A percentile compares a stretch with the other conserved stretches of the same genome.
These are phyloP conservation scores for Athripsodes cinereus DNA, from an alignment of 2,888 invertebrate genomes.

Conservation along the genomic window DNA sequence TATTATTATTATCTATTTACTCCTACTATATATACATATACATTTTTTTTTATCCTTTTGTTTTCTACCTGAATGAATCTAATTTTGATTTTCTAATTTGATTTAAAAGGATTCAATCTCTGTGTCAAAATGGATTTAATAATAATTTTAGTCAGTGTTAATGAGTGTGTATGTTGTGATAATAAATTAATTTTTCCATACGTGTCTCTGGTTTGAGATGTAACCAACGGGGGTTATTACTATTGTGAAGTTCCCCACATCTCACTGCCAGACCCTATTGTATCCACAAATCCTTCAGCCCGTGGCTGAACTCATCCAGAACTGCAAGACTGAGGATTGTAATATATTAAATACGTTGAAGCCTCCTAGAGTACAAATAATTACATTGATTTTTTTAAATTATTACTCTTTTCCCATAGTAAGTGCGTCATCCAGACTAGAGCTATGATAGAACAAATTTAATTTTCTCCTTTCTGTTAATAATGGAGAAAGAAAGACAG, in stretches of 20 bases:
- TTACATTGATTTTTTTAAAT: no score
- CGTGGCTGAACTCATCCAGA: conserved; percentile 17
- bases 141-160: conserved; percentile 24
- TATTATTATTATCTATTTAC: not conserved
- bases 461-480: no score
- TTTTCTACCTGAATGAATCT: no score
- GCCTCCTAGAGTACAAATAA: conserved; percentile 20
- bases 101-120: conserved; percentile 3
- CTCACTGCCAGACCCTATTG: no score
- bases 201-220: conserved; percentile 16
- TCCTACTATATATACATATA: not conserved
- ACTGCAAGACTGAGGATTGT: conserved; percentile 21
- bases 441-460: no score
- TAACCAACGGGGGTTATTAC: no score
- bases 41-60: no score
- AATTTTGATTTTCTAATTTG: not conserved
- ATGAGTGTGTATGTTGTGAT: conserved; percentile 23
- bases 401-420: no score
- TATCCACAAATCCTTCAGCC: not conserved
- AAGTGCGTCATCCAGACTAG: no score
- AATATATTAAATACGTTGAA: conserved; percentile 17
- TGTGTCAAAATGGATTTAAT: conserved; percentile 6
- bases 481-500: no score
- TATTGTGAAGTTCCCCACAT: no score
- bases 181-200: conserved; percentile 10